Base-by-base conservation (phyloP, 1,140 invertebrate genomes). In the Solen grandis region DNA sequence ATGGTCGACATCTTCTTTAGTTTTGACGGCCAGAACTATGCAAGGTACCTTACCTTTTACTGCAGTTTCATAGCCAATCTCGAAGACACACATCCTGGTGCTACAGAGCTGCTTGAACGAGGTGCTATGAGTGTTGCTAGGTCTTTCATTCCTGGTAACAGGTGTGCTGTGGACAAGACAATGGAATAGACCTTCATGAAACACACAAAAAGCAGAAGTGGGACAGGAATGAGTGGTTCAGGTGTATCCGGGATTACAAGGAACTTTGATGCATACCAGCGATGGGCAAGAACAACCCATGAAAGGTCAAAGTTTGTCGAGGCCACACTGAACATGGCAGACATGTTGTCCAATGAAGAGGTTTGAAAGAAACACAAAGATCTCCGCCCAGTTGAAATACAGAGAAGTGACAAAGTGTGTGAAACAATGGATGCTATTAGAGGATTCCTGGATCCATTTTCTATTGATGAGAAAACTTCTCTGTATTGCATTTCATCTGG, bases 1-100 rank as follows among this genome's bases (percentile, higher is more conserved):
- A 5, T 81, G 31, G 55, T 38, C 33, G 31, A 27, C 0, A 19
- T 74, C 5, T 82, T 86, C 68, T 84, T 85, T 68, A 85, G 76
- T 41, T 85, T 81, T 75, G 85, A 36, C 5, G 68, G 83, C 14
- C 80, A 85, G n/a, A 86, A 85, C 52, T 85, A 85, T 79, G 76
- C 81, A 16, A 41, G 10, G 62, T 50, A 55, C 63, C 82, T 14
- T 63, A 36, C 84, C 84, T 52, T 68, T 65, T 19, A 19, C 84
- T 16, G 70, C n/a, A n/a, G n/a, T n/a, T n/a, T 79, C 41, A 8
- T 87, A 10, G 75, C 69, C 22, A 85, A 84, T 33, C 70, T 84
- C 25, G 73, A 87, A 35, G 16, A 33, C 2, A 63, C 78, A 5
- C 78, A 85, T 79, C 82, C 84, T 33, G 79, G 66, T 38, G 69